Conservation (phyloP, 2,797 vertebrate genomes). For the Tinamus major region DNA sequence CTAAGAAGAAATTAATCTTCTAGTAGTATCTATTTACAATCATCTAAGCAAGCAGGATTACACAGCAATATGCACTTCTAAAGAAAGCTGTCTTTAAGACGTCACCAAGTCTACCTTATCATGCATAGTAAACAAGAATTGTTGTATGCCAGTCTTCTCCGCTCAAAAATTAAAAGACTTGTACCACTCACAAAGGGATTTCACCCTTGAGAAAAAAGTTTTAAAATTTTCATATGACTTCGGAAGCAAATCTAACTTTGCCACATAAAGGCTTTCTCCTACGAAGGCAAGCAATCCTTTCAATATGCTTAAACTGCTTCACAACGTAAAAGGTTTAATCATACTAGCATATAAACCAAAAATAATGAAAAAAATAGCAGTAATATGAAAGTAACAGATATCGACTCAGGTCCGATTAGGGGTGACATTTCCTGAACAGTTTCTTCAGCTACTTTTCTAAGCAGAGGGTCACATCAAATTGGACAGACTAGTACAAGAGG, state of each 20-base stretch:
- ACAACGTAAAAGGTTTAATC: neutral
- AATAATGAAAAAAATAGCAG: too few species aligned
- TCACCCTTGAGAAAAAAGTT: neutral
- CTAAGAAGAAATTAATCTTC: neutral
- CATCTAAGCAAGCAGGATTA: neutral
- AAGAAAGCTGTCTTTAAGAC: neutral
- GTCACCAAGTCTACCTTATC: neutral
- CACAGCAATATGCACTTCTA: neutral
- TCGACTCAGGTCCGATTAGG: neutral
- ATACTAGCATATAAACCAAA: neutral
- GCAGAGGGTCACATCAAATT: neutral
- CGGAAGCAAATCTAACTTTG: neutral
- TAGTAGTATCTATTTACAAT: neutral
- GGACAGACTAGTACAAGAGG: neutral
- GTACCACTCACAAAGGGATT: neutral
- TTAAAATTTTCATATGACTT: neutral
- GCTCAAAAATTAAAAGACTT: neutral
- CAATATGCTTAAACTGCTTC: neutral
- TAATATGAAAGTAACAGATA: neutral
- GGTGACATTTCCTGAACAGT: neutral
- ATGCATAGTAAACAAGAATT: neutral
- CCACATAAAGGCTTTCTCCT: neutral
- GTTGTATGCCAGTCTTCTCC: neutral
- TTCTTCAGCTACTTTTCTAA: neutral
- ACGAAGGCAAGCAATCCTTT: neutral